Evolutionary conservation across 1,140 invertebrate species (phyloP), one percentile per base, ranked within the genome.

Genomic region (Mycetomoellerius zeteki): DNA sequence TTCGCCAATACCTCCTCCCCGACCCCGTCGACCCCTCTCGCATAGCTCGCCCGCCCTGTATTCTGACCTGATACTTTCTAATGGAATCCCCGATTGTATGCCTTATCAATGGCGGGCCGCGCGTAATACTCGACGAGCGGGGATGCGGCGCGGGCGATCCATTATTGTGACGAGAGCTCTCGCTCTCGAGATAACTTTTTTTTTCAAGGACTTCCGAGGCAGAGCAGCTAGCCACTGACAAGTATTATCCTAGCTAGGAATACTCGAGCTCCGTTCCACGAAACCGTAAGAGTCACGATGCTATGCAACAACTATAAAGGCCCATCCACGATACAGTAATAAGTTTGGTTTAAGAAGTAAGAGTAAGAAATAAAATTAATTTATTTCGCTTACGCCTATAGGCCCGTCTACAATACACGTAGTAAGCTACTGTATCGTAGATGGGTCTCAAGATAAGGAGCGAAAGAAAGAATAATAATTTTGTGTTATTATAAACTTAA

Each of bases 21-120:
- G 33, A 56, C 52, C 81, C 24, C 4, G 37, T n/a, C 72, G 58
- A 27, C 54, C 71, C 56, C 71, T 64, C 73, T 52, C 58, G 27
- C 72, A 27, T 65, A 37, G 56, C 58, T 75, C 75, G 56, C 80
- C 52, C 78, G 43, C 78, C 84, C 76, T 69, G 84, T 78, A 88
- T 67, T 47, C 85, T 80, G 58, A 89, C 86, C 87, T 86, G 86
- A 90, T 89, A 92, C 88, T 90, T 89, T 93, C 93, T 93, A 93
- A 93, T 93, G 93, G 92, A 93, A 90, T 92, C 86, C 78, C 71
- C 92, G 90, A 93, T 93, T 92, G 91, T 93, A 86, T 80, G 88
- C 86, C 88, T 90, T 93, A 92, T 93, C 92, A 92, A 93, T 92
- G 87, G 86, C 80, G 69, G 27, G 69, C 78, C 81, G 75, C 77